Evolutionary conservation across 2,113 vertebrate genomes (phyloP), one percentile per base, ranked within the genome.

Genomic region (Furnarius figulus): DNA sequence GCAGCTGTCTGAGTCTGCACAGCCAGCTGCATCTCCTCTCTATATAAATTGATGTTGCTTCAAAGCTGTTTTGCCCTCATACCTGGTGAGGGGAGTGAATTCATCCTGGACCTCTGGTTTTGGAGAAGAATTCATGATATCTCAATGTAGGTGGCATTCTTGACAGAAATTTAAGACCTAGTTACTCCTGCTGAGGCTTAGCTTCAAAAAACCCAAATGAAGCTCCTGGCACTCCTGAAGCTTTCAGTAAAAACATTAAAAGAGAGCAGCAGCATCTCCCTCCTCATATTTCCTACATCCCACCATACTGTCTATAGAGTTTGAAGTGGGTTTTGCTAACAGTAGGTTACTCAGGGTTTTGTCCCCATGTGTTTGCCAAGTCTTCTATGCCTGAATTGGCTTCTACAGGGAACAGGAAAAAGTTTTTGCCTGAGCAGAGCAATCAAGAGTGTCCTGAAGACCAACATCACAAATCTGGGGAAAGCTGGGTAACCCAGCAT

Each of bases 361-460:
- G 17, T 1, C 1, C 6, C 3, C 5, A 2, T 42, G 3, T 24
- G 3, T 58, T 56, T 82, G 5, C 9, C 8, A 46, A 81, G 47
- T 14, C 6, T 55, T 55, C 35, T 49, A 16, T 72, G 21, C 20
- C 63, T 79, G 10, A 61, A 49, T 49, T 66, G 17, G 19, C 20
- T 68, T 66, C 15, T 50, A 14, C 23, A 39, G 25, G 18, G 27
- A 66, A 58, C 9, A 61, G 30, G 30, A 89, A 23, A 50, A 44
- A 20, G 9, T 39, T 71, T 44, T 78, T 25, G 30, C 37, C 23
- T 52, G 35, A 68, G 35, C 12, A n/a, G 22, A 73, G 10, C 12
- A 23, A 20, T 68, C 10, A 7, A 5, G 10, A 68, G 4, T 40
- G 33, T 67, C 17, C 24, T 67, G 35, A 53, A 74, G 39, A 63